Percentiles rank a stretch among this genome's conserved stretches.
Conservation (phyloP, 2,888 invertebrate genomes). For the Rhyacophila evoluta region DNA sequence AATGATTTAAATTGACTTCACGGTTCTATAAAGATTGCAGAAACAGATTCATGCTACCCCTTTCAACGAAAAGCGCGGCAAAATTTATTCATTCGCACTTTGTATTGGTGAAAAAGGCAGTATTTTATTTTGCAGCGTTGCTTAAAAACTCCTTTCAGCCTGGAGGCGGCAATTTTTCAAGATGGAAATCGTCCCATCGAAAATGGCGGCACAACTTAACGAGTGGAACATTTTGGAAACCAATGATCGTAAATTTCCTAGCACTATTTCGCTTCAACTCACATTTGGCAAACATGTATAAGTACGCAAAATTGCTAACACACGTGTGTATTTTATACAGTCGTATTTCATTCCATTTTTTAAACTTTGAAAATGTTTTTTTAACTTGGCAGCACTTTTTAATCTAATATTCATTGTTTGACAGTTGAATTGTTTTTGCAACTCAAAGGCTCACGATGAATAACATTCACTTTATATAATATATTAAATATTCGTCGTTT, state of each 20-base stretch:
- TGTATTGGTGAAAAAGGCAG: neutral
- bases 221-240: neutral
- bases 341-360: too few relatives aligned
- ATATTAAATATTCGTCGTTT: too few relatives aligned
- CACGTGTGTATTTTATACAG: too few relatives aligned
- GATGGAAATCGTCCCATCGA: conserved; percentile 1
- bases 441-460: too few relatives aligned
- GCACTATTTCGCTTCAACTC: neutral
- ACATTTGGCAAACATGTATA: neutral
- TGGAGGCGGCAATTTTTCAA: neutral
- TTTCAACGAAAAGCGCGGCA: neutral
- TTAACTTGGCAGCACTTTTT: too few relatives aligned
- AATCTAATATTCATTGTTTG: too few relatives aligned
- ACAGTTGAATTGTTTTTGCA: too few relatives aligned
- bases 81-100: conserved; percentile 22
- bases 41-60: neutral
- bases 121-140: conserved; percentile 4
- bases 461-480: too few relatives aligned
- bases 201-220: neutral
- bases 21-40: neutral
- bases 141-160: neutral
- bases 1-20: neutral
- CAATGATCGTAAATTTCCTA: conserved; percentile 7
- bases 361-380: too few relatives aligned
- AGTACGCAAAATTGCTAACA: too few relatives aligned